Evolutionary conservation across 37 sponge, comb jelly and placozoan species (phyloP).

Genomic region (Chondrosia reniformis): DNA sequence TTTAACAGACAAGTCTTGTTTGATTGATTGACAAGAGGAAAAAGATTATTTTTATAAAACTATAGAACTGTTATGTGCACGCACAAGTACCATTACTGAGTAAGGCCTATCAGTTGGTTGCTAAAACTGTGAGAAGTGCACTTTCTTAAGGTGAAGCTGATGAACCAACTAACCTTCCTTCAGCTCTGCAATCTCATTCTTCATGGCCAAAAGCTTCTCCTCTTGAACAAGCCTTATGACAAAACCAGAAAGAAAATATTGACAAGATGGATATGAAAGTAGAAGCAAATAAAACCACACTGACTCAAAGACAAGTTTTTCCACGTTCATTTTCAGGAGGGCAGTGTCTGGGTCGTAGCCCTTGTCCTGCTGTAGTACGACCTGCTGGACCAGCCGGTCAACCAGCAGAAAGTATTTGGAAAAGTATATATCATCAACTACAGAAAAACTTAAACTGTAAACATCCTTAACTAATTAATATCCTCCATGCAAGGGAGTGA

Average conservation of each 20-base stretch:
- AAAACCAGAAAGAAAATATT: no score
- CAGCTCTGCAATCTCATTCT: conserved; percentile 37
- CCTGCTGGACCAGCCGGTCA: conserved; percentile 74
- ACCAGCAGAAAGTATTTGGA: conserved; percentile 66
- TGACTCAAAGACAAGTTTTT: conserved; percentile 62
- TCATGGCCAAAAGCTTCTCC: conserved; percentile 38
- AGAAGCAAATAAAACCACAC: background rate
- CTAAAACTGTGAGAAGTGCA: no score
- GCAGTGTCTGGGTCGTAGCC: conserved; percentile 66
- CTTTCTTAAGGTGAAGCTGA: no score
- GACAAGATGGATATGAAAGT: no score
- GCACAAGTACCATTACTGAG: no score
- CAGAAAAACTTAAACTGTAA: background rate
- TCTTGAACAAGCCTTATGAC: conserved; percentile 52
- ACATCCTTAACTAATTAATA: background rate
- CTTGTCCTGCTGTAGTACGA: conserved; percentile 68
- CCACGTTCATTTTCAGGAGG: conserved; percentile 49
- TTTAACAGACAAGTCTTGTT: no score
- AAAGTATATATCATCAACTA: conserved; percentile 67
- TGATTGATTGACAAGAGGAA: no score
- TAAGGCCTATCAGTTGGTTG: no score
- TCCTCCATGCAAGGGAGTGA: background rate
- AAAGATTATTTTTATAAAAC: no score
- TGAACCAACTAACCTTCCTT: conserved; percentile 38
- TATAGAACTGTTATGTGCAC: no score